A percentile compares a stretch with the other conserved stretches of the same genome.
These are phyloP conservation scores for Myathropa florea DNA, from an alignment of 2,888 invertebrate genomes.

Conservation along the genomic window DNA sequence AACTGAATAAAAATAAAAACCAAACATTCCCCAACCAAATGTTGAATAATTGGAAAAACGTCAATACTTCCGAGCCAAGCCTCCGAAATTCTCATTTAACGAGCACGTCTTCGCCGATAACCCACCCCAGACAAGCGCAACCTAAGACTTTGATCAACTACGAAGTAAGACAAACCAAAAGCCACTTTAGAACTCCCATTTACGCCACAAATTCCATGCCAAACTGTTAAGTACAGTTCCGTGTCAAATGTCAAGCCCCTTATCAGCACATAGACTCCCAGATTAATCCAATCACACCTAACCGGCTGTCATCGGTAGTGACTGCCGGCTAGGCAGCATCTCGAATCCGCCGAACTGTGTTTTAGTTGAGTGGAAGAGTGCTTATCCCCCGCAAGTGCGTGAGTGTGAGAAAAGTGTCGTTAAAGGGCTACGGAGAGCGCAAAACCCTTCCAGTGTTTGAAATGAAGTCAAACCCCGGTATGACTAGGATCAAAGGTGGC, in stretches of 20 bases:
- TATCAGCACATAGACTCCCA: slow-evolving; percentile 13
- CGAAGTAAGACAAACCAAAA: background rate
- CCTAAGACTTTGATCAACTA: slow-evolving; percentile 21
- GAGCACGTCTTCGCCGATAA: background rate
- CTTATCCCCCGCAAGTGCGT: slow-evolving; percentile 13
- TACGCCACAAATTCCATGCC: slow-evolving; percentile 7
- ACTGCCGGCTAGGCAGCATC: background rate
- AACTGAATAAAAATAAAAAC: no score
- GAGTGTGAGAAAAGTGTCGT: slow-evolving; percentile 11
- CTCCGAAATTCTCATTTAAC: slow-evolving; percentile 9
- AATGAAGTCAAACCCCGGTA: background rate
- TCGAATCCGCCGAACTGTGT: background rate
- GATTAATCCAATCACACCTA: slow-evolving; percentile 20
- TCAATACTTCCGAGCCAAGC: background rate
- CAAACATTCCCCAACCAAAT: no score
- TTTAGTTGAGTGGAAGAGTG: background rate
- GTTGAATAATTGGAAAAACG: no score
- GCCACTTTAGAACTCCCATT: background rate
- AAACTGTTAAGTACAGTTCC: slow-evolving; percentile 29
- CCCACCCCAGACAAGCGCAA: background rate
- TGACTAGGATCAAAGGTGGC: background rate
- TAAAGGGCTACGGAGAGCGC: background rate
- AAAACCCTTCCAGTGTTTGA: background rate
- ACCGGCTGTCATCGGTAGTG: background rate
- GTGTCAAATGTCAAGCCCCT: slow-evolving; percentile 22